Percentiles rank a stretch among this genome's conserved stretches.
Conservation (phyloP, 1,140 invertebrate genomes). For the Drosophila watanabei region DNA sequence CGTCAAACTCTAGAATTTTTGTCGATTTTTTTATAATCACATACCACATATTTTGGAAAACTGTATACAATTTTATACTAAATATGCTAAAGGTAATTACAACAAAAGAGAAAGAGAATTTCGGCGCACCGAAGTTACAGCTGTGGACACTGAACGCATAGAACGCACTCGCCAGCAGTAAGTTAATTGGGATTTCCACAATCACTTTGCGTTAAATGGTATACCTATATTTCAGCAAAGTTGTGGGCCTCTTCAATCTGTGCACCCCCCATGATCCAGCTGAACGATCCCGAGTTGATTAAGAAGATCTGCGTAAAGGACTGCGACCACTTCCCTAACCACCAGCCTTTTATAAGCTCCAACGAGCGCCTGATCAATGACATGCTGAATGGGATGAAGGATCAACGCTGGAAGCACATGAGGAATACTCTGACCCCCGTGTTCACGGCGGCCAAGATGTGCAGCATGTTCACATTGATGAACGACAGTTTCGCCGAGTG, state of each 20-base stretch:
- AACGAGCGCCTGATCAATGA: conserved; percentile 87
- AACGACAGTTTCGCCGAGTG: conserved; percentile 72
- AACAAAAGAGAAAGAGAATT: too few species aligned
- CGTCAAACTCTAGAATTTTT: too few species aligned
- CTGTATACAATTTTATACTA: too few species aligned
- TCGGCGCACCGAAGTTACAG: too few species aligned
- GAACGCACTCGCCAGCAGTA: conserved; percentile 62
- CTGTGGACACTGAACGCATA: too few species aligned
- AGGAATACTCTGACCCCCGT: conserved; percentile 87
- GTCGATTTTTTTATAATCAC: too few species aligned
- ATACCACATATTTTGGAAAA: too few species aligned
- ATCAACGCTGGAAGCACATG: conserved; percentile 87
- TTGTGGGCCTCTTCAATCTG: conserved; percentile 87
- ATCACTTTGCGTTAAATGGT: background rate
- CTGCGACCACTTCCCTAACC: conserved; percentile 89
- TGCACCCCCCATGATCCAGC: conserved; percentile 86
- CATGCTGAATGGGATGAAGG: conserved; percentile 87
- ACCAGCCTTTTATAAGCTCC: conserved; percentile 85
- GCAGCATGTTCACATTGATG: conserved; percentile 86
- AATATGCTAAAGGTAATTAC: too few species aligned
- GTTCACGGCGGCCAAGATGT: conserved; percentile 88
- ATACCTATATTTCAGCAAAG: conserved; percentile 70
- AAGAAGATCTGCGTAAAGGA: conserved; percentile 88
- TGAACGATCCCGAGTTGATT: conserved; percentile 88
- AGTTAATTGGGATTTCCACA: conserved; percentile 18